These are phyloP conservation scores for Empis livida DNA, from an alignment of 2,888 invertebrate genomes.

Conservation along the genomic window DNA sequence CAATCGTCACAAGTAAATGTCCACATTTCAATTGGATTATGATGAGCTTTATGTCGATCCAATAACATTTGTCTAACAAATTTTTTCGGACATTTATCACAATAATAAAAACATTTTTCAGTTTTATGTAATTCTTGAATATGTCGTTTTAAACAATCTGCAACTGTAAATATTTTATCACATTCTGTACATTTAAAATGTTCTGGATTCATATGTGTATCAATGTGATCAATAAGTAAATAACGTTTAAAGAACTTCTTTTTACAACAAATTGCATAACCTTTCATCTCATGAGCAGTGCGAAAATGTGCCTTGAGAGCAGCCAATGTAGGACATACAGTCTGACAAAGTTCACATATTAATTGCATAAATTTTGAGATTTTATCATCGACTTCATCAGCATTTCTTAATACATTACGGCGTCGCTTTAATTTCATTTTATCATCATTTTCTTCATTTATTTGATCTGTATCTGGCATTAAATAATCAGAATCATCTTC, in stretches of 20 bases:
- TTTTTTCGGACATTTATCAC: conserved; percentile 28
- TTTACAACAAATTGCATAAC: conserved; percentile 30
- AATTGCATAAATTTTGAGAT: conserved; percentile 29
- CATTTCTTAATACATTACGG: conserved; percentile 2
- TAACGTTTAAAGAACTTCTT: conserved; percentile 30
- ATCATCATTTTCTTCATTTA: background rate
- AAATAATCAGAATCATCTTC: no score
- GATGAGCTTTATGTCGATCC: conserved; percentile 29
- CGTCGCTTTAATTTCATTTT: background rate
- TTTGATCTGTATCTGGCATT: background rate
- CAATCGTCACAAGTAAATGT: conserved; percentile 11
- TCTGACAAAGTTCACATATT: conserved; percentile 26
- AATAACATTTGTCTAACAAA: conserved; percentile 29
- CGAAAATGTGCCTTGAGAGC: conserved; percentile 29
- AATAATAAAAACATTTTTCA: conserved; percentile 26
- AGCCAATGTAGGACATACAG: conserved; percentile 22
- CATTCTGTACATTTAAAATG: conserved; percentile 31
- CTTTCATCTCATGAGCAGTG: conserved; percentile 23
- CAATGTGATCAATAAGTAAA: conserved; percentile 30
- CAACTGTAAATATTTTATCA: conserved; percentile 30
- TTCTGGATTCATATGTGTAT: conserved; percentile 30
- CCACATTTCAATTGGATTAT: conserved; percentile 21
- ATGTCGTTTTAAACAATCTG: conserved; percentile 30
- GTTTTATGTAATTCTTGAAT: conserved; percentile 29
- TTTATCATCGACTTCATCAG: conserved; percentile 25